These are phyloP conservation scores for Glandiceps talaboti DNA, from an alignment of 53 echinoderm and acorn worm genomes.

Conservation along the genomic window DNA sequence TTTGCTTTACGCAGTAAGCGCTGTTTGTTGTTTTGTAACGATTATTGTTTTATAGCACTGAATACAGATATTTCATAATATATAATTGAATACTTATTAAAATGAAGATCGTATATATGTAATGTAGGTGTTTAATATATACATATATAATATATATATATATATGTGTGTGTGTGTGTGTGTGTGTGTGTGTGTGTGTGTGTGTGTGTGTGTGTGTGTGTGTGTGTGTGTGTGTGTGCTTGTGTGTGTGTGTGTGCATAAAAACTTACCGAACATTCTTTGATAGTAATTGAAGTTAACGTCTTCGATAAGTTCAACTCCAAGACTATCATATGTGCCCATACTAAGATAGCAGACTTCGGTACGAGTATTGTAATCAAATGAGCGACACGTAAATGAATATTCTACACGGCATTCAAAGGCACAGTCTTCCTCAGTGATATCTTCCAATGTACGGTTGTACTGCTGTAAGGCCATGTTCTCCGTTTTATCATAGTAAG, in stretches of 20 bases:
- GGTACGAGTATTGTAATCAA: constrained; percentile 33
- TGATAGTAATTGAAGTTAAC: constrained; percentile 47
- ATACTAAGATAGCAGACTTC: constrained; percentile 27
- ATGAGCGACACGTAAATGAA: constrained; percentile 34
- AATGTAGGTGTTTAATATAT: no score
- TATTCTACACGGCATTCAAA: constrained; percentile 31
- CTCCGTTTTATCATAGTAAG: constrained; percentile 46
- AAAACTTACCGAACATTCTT: constrained; percentile 36
- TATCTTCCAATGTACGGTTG: constrained; percentile 11
- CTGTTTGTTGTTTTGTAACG: no score
- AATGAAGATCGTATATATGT: no score
- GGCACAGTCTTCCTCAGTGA: constrained; percentile 50
- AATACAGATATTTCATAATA: no score
- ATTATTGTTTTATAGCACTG: no score
- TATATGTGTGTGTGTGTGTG: neutral
- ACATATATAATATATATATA: no score
- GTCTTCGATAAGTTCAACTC: constrained; percentile 16
- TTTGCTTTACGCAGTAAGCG: no score
- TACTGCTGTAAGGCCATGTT: constrained; percentile 9
- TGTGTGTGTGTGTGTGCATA: neutral
- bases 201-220: no score
- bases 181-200: no score
- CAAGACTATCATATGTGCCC: constrained; percentile 16
- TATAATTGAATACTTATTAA: no score
- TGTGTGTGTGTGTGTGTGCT: no score